Evolutionary conservation across 2,888 invertebrate genomes (phyloP), one percentile per base, ranked within the genome.

Genomic region (Malthinus seriepunctatus): DNA sequence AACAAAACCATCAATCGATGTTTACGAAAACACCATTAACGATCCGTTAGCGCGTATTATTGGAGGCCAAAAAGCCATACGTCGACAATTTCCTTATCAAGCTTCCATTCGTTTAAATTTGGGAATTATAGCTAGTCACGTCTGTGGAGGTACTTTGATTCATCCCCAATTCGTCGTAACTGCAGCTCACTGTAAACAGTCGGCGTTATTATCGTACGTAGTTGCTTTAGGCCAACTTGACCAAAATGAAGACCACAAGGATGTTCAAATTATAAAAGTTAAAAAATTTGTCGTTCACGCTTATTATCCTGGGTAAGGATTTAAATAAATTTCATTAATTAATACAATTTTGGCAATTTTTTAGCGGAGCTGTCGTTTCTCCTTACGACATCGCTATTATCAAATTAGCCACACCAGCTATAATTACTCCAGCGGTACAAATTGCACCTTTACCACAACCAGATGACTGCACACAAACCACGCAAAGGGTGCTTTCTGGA

Each of bases 121-220:
- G 4, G 45, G 45, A 35, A 64, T 79, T 7, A 67, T 69, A 51
- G 69, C 70, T 37, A 59, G 76, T 60, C 80, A 70, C 51, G 76
- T 78, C 47, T 82, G 82, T 62, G 82, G 82, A 6, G 82, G 82
- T 0, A 79, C 80, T 2, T 79, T 82, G 37, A 71, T 81, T 35
- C 78, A 69, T 52, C 35, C 55, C 1, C 62, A 63, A 6, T 71
- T 73, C 51, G 68, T 82, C 3, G 62, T 82, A 11, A 81, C 82
- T 0, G 82, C 82, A 4, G 82, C 81, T 1, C 82, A 82, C 69
- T 82, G 82, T 59, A 54, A 54, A 48, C 32, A 35, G 8, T 14
- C 12, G 3, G 2, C 0, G 8, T 1, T 33, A 15, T 46, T 32
- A 8, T 8, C 1, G 8, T 54, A 54, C 31, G 15, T 38, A 32